Evolutionary conservation across 2,888 invertebrate genomes (phyloP).

Genomic region (Cynaeus angustus): DNA sequence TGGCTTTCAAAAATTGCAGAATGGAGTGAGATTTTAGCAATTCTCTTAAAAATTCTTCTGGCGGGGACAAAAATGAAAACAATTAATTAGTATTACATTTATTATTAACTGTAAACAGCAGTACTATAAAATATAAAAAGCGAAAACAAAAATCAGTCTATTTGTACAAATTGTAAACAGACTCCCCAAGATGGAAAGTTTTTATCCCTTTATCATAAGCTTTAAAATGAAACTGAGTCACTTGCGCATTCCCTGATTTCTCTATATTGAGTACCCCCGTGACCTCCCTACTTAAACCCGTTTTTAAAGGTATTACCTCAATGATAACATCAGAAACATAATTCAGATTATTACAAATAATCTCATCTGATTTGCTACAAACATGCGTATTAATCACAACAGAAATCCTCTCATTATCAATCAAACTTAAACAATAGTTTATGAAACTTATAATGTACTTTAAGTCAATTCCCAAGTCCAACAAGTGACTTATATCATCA

Average conservation of each 20-base stretch:
- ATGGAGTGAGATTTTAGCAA: too few relatives aligned
- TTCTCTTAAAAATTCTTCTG: too few relatives aligned
- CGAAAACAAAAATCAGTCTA: conserved; percentile 50
- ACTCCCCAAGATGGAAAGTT: conserved; percentile 80
- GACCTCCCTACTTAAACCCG: conserved; percentile 83
- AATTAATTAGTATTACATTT: not conserved
- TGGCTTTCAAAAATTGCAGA: too few relatives aligned
- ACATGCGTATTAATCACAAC: conserved; percentile 77
- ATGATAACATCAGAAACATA: conserved; percentile 79
- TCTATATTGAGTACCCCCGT: conserved; percentile 80
- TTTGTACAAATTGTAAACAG: conserved; percentile 64
- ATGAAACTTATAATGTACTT: conserved; percentile 74
- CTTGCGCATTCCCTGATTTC: conserved; percentile 72
- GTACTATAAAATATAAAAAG: conserved; percentile 41
- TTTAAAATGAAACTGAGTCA: conserved; percentile 78
- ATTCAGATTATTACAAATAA: conserved; percentile 76
- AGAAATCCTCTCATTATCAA: conserved; percentile 69
- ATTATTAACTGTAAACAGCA: conserved; percentile 33
- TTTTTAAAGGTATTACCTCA: conserved; percentile 79
- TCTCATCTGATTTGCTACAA: conserved; percentile 75
- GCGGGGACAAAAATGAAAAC: too few relatives aligned
- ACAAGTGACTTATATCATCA: conserved; percentile 83
- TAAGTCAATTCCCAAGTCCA: conserved; percentile 77
- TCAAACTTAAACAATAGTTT: conserved; percentile 71
- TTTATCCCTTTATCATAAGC: conserved; percentile 84